Evolutionary conservation across 2,888 invertebrate genomes (phyloP).

Genomic region (Crioceris asparagi): DNA sequence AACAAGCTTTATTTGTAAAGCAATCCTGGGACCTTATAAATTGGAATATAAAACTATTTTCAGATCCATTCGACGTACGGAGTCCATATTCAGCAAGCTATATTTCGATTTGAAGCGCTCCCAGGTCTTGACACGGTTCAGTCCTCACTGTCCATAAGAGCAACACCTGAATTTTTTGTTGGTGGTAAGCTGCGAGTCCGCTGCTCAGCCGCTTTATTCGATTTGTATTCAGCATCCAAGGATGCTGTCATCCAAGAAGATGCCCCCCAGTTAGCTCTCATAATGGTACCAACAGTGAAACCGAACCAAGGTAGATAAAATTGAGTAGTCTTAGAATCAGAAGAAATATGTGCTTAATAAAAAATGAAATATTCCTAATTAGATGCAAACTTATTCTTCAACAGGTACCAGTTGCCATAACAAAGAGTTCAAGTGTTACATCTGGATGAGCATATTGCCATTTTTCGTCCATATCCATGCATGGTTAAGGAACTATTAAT

Average conservation of each 20-base stretch:
- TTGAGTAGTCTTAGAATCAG: too few species aligned
- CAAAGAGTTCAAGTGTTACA: too few species aligned
- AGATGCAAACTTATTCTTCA: too few species aligned
- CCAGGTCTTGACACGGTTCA: slow-evolving; percentile 31
- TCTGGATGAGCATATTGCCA: too few species aligned
- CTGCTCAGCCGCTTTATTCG: slow-evolving; percentile 34
- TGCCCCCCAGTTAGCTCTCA: slow-evolving; percentile 32
- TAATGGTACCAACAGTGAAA: slow-evolving; percentile 32
- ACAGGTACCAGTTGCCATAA: too few species aligned
- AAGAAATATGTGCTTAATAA: too few species aligned
- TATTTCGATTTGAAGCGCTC: slow-evolving; percentile 29
- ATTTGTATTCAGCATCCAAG: slow-evolving; percentile 29
- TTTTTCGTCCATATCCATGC: too few species aligned
- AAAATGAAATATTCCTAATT: too few species aligned
- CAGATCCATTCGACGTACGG: slow-evolving; percentile 13
- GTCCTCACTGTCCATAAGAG: slow-evolving; percentile 31
- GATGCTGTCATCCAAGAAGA: slow-evolving; percentile 33
- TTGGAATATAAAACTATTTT: too few species aligned
- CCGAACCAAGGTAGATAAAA: slow-evolving; percentile 28
- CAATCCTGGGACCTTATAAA: too few species aligned
- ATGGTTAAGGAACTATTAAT: too few species aligned
- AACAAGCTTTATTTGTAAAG: too few species aligned
- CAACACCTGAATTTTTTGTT: slow-evolving; percentile 31
- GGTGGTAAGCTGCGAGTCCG: slow-evolving; percentile 32
- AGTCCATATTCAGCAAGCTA: slow-evolving; percentile 26